A percentile compares a stretch with the other conserved stretches of the same genome.
These are phyloP conservation scores for Tachina lurida DNA, from an alignment of 2,888 invertebrate genomes.

Conservation along the genomic window DNA sequence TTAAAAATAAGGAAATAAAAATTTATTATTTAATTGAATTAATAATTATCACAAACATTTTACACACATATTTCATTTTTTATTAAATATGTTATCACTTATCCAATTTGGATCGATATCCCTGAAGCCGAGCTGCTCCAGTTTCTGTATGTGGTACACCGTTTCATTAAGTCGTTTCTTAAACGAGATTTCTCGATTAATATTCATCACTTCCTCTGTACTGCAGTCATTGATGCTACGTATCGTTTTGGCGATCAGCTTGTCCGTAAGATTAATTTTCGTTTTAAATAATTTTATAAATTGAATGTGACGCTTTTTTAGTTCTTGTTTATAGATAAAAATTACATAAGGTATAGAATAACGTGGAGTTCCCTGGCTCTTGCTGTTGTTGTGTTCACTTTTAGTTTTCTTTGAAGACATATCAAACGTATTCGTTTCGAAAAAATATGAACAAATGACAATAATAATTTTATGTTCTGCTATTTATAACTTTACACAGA, in stretches of 20 bases:
- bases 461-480: neutral
- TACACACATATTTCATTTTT: conserved; percentile 1
- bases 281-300: conserved; percentile 48
- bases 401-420: conserved; percentile 24
- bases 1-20: neutral
- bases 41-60: conserved; percentile 36
- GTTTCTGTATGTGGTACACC: conserved; percentile 38
- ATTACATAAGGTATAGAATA: conserved; percentile 54
- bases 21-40: conserved; percentile 19
- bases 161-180: conserved; percentile 25
- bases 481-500: conserved; percentile 37
- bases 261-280: conserved; percentile 57
- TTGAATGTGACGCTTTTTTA: conserved; percentile 27
- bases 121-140: conserved; percentile 50
- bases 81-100: conserved; percentile 38
- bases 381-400: neutral
- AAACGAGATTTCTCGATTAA: conserved; percentile 49
- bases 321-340: conserved; percentile 49
- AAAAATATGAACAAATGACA: neutral
- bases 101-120: conserved; percentile 46
- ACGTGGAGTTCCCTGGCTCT: neutral
- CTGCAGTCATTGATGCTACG: conserved; percentile 42
- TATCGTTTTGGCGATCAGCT: conserved; percentile 43
- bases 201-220: conserved; percentile 41
- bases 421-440: neutral